A percentile compares a stretch with the other conserved stretches of the same genome.
phyloP scores from a whole-genome alignment of 2,797 vertebrate genomes.

The Valencia hispanica region DNA sequence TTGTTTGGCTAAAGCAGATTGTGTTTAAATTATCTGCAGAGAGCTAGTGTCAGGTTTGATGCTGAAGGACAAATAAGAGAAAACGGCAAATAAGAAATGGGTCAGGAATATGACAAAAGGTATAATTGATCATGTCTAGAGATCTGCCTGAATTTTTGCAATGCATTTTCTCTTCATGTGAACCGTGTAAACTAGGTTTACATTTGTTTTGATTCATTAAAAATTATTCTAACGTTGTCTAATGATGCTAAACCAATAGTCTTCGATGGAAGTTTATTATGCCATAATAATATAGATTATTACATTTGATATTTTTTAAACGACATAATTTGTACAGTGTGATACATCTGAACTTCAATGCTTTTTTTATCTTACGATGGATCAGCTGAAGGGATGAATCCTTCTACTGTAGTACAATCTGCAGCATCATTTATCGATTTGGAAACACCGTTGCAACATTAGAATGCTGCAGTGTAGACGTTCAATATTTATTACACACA shows the following conservation, averaged over 20 bases:
- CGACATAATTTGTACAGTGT: background rate
- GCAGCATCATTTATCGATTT: background rate
- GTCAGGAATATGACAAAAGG: background rate
- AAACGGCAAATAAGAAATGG: background rate
- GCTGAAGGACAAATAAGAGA: background rate
- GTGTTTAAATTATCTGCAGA: background rate
- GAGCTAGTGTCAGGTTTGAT: background rate
- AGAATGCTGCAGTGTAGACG: background rate
- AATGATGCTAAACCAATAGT: background rate
- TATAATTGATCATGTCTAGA: background rate
- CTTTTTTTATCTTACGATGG: background rate
- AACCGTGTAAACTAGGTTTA: background rate
- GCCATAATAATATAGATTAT: background rate
- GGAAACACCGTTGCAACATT: background rate
- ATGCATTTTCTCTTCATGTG: background rate
- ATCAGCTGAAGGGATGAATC: background rate
- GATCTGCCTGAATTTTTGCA: background rate
- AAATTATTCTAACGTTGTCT: background rate
- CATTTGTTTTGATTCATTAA: background rate
- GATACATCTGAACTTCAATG: background rate
- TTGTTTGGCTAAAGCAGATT: background rate
- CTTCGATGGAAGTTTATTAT: background rate
- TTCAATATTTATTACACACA: conserved; percentile 3
- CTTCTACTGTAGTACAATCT: background rate
- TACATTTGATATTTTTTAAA: no score